Evolutionary conservation across 2,113 vertebrate genomes (phyloP), one percentile per base, ranked within the genome.

Genomic region (Isichthys henryi): DNA sequence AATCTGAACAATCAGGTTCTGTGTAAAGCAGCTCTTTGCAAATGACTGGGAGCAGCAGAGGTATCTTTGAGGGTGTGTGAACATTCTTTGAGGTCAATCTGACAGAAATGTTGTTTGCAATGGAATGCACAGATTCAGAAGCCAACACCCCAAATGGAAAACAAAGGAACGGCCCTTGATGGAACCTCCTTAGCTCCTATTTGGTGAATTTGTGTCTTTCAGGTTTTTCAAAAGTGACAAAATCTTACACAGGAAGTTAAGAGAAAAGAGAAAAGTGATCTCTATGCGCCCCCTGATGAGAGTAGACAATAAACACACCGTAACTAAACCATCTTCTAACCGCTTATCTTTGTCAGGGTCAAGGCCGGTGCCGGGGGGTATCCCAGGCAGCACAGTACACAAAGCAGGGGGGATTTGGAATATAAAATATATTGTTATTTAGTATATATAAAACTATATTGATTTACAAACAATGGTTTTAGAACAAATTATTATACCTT

Each of bases 21-120:
- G 82, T 48, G 43, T 45, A n/a, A 45, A 84, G 2, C 39, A 23
- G 13, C 3, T 10, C 46, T 84, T 48, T 23, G 19, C 43, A 23
- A 23, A 84, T 3, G 3, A 23, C 82, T 84, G 39, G 82, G 43
- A 84, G 82, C 7, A 84, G 82, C 82, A 84, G 43, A 48, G 45
- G 45, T 21, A 46, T n/a, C 21, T 48, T 48, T 23, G 43, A 46
- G 82, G 82, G 82, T 84, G 82, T 84, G 82, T 23, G 39, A 23
- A 46, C 82, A 84, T 84, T 84, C 82, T 84, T 84, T 84, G 45
- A 45, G 77, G 35, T 82, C 45, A 84, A 84, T 46, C 43, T 84
- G 39, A 46, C 43, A 45, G 82, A 23, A 19, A 48, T 84, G 21
- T 27, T 84, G 82, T n/a, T 48, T 84, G 82, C 39, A 84, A 84